These are phyloP conservation scores for Magallana nippona DNA, from an alignment of 2,888 invertebrate genomes.

Conservation along the genomic window DNA sequence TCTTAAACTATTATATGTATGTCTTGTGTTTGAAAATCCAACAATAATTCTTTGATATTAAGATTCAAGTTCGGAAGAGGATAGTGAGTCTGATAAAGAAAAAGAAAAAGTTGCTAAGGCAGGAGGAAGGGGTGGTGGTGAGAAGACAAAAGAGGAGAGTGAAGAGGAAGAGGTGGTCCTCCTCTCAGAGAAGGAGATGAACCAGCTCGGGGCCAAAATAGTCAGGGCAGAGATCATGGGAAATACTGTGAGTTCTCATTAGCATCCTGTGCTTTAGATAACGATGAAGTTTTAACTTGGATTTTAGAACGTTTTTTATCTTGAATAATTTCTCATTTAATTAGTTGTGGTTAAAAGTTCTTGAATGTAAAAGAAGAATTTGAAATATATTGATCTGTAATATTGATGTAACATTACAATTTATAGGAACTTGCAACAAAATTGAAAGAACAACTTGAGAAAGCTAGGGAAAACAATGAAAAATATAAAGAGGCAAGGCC, in stretches of 20 bases:
- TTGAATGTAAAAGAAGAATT: no score
- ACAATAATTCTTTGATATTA: not conserved
- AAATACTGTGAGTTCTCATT: constrained; percentile 82
- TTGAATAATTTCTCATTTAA: no score
- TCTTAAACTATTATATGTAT: no score
- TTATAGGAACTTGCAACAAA: constrained; percentile 84
- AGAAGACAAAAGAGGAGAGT: not conserved
- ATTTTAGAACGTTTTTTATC: no score
- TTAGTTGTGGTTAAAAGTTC: no score
- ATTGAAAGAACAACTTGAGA: constrained; percentile 88
- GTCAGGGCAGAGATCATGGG: constrained; percentile 97
- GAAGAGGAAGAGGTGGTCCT: constrained; percentile 52
- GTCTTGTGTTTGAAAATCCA: not conserved
- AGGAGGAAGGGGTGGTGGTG: not conserved
- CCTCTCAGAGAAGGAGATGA: constrained; percentile 86
- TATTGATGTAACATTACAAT: not conserved
- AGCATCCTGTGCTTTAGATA: not conserved
- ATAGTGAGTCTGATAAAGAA: constrained; percentile 33
- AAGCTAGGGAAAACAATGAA: constrained; percentile 83
- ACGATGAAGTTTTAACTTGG: no score
- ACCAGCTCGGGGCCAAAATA: constrained; percentile 92
- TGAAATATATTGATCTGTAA: no score
- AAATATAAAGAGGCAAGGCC: constrained; percentile 48
- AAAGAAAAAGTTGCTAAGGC: constrained; percentile 32
- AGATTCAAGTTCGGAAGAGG: constrained; percentile 29